A percentile compares a stretch with the other conserved stretches of the same genome.
Evolutionary conservation across 2,797 vertebrate species (phyloP).

Genomic region (Cetoscarus ocellatus): DNA sequence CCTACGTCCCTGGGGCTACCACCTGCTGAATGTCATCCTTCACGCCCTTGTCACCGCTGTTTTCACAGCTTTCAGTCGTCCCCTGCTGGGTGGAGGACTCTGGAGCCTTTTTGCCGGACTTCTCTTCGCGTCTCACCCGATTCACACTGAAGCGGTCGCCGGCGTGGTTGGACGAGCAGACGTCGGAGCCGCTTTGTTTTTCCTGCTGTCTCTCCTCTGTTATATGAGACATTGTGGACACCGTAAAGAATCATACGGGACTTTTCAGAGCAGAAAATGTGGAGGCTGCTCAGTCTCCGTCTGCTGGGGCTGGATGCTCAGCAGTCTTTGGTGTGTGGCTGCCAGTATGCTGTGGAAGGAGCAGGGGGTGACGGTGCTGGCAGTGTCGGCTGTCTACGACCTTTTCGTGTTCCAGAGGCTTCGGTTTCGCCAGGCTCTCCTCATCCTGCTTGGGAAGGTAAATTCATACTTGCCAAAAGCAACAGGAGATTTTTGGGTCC

Average conservation of each 20-base stretch:
- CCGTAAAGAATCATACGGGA: constrained; percentile 35
- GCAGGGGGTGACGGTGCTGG: constrained; percentile 95
- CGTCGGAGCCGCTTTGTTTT: constrained; percentile 92
- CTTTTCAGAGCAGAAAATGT: constrained; percentile 12
- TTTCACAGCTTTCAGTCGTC: constrained; percentile 92
- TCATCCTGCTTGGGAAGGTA: constrained; percentile 90
- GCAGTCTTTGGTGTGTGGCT: constrained; percentile 89
- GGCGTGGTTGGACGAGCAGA: constrained; percentile 94
- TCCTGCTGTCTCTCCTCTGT: constrained; percentile 91
- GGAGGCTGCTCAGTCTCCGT: constrained; percentile 24
- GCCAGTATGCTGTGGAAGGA: constrained; percentile 99
- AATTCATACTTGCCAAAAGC: constrained; percentile 72
- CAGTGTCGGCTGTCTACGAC: constrained; percentile 92
- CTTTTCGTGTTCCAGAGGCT: constrained; percentile 93
- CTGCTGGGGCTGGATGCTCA: constrained; percentile 91
- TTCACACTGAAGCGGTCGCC: constrained; percentile 93
- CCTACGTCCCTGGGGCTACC: constrained; percentile 96
- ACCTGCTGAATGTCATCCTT: constrained; percentile 92
- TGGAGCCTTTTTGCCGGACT: constrained; percentile 94
- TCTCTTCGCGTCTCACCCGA: constrained; percentile 92
- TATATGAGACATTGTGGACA: constrained; percentile 90
- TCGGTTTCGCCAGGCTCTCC: constrained; percentile 87
- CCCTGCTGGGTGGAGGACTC: constrained; percentile 89
- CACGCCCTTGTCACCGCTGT: constrained; percentile 92
- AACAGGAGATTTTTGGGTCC: neutral